phyloP scores from a whole-genome alignment of 2,113 vertebrate species.

The Anarhynchus alexandrinus region DNA sequence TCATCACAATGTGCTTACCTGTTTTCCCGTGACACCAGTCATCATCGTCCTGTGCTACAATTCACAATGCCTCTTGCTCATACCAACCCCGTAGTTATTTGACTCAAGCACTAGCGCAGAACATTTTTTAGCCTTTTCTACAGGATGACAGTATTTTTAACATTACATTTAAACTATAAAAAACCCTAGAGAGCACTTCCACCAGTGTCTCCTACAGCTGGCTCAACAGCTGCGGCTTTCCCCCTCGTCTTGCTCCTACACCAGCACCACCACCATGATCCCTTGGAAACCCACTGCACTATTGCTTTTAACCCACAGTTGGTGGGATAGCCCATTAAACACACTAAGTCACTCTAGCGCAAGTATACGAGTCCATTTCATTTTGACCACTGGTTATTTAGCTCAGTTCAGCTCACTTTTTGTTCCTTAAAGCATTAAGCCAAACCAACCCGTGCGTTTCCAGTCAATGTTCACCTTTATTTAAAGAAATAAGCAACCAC shows the following conservation, averaged over 20 bases:
- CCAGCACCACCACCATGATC: fast-evolving
- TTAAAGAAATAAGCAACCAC: background rate
- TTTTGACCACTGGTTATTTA: fast-evolving
- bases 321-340: fast-evolving
- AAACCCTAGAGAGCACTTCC: background rate
- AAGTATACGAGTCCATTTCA: fast-evolving
- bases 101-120: background rate
- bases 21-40: fast-evolving
- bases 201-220: background rate
- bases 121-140: background rate
- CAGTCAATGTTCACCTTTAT: fast-evolving
- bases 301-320: fast-evolving
- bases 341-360: fast-evolving
- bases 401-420: background rate
- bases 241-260: background rate
- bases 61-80: background rate
- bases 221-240: background rate
- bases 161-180: background rate
- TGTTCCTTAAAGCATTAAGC: fast-evolving
- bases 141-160: background rate
- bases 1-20: background rate
- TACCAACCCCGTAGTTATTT: background rate
- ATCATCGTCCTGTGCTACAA: fast-evolving
- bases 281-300: background rate
- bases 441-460: fast-evolving